Evolutionary conservation across 2,888 invertebrate species (phyloP).

Genomic region (Drosophila diplacantha): DNA sequence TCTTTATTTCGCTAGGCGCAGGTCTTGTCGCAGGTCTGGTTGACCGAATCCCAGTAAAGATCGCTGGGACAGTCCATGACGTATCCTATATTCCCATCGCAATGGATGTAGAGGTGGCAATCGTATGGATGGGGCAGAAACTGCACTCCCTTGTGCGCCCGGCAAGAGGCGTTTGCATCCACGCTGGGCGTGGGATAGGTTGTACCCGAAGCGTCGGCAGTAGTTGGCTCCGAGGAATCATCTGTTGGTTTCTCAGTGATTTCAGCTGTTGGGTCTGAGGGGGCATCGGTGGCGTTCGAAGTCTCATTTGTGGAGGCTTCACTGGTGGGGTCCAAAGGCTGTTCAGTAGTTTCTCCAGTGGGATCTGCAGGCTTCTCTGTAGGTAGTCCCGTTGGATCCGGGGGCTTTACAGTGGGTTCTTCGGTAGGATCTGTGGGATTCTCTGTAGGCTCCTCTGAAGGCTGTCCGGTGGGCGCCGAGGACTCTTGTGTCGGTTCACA

Average conservation of each 20-base stretch:
- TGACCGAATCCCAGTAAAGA: slow-evolving; percentile 54
- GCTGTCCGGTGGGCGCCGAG: background rate
- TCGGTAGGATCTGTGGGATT: background rate
- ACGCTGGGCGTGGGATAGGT: slow-evolving; percentile 31
- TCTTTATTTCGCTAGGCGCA: slow-evolving; percentile 43
- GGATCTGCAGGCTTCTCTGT: slow-evolving; percentile 1
- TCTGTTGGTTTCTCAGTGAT: slow-evolving; percentile 7
- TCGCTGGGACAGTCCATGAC: slow-evolving; percentile 52
- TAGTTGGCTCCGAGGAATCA: background rate
- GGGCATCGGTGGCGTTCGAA: background rate
- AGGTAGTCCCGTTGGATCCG: background rate
- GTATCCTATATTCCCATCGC: slow-evolving; percentile 42
- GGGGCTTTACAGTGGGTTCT: background rate
- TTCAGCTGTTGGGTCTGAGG: background rate
- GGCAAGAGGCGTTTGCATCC: slow-evolving; percentile 39
- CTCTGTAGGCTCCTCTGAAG: background rate
- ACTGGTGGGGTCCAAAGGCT: background rate
- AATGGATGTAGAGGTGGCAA: slow-evolving; percentile 64
- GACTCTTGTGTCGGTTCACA: background rate
- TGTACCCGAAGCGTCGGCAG: background rate
- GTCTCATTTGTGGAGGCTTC: background rate
- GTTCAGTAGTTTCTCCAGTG: background rate
- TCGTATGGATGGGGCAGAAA: slow-evolving; percentile 59
- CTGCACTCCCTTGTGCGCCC: slow-evolving; percentile 37
- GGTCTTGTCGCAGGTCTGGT: slow-evolving; percentile 41